Conservation (phyloP, 2,797 vertebrate genomes). For the Melanotaenia parkinsoni region DNA sequence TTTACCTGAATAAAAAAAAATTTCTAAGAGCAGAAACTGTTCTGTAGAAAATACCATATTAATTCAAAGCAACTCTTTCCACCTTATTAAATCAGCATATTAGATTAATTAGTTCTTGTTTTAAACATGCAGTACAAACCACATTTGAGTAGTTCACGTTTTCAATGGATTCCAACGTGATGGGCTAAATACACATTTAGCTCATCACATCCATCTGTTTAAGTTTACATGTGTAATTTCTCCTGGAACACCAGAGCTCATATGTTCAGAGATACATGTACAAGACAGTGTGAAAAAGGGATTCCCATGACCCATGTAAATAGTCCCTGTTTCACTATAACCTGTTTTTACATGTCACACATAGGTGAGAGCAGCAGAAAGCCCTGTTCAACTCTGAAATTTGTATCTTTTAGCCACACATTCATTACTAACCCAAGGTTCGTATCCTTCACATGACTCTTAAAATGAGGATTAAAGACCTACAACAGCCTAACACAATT, state of each 20-base stretch:
- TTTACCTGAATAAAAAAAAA: no score
- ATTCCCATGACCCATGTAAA: constrained; percentile 41
- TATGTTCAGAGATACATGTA: constrained; percentile 10
- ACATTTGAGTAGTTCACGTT: neutral
- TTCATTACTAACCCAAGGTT: constrained; percentile 57
- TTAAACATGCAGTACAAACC: neutral
- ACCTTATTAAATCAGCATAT: neutral
- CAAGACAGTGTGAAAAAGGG: constrained; percentile 40
- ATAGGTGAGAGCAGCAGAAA: constrained; percentile 46
- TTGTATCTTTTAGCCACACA: constrained; percentile 28
- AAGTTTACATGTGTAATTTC: neutral
- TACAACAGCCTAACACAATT: neutral
- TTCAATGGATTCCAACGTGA: neutral
- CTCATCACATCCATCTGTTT: constrained; percentile 16
- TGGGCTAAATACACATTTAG: neutral
- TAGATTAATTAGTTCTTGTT: neutral
- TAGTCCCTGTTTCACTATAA: constrained; percentile 1
- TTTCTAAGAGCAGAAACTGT: neutral
- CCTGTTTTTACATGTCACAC: constrained; percentile 60
- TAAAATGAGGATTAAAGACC: neutral
- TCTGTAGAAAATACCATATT: neutral
- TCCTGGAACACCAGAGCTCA: neutral
- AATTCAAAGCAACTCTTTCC: neutral
- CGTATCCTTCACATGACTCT: neutral
- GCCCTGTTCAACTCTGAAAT: constrained; percentile 16